These are phyloP conservation scores for Rutilus rutilus DNA, from an alignment of 2,113 vertebrate genomes.

Conservation along the genomic window DNA sequence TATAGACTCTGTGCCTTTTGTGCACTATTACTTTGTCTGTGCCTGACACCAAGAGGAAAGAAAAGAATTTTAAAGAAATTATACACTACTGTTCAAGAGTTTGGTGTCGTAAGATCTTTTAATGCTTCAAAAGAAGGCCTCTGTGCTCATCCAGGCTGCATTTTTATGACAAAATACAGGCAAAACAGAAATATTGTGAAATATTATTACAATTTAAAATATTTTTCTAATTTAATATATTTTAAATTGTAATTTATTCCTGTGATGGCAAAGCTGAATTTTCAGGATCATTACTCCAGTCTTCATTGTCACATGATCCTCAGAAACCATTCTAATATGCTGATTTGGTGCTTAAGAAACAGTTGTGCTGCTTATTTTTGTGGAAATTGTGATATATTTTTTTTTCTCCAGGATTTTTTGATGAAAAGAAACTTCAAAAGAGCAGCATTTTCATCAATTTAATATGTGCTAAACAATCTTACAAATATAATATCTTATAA, in stretches of 20 bases:
- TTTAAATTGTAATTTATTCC: too few relatives aligned
- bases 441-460: background rate
- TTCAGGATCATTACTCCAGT: background rate
- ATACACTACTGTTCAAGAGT: background rate
- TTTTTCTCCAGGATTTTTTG: too few relatives aligned
- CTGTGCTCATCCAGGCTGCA: background rate
- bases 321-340: background rate
- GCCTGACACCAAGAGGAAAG: background rate
- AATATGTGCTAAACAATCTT: background rate
- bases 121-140: background rate
- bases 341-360: background rate
- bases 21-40: background rate
- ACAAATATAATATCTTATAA: too few relatives aligned
- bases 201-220: too few relatives aligned
- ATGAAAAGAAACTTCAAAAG: too few relatives aligned
- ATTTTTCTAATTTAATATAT: too few relatives aligned
- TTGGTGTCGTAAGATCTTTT: background rate
- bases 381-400: background rate
- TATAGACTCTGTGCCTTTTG: slow-evolving; percentile 37
- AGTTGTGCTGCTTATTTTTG: background rate
- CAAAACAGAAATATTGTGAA: too few relatives aligned
- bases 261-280: too few relatives aligned
- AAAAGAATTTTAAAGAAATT: too few relatives aligned
- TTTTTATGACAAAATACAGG: background rate
- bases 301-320: background rate